phyloP scores from a whole-genome alignment of 2,113 vertebrate genomes.

The Myxocyprinus asiaticus region DNA sequence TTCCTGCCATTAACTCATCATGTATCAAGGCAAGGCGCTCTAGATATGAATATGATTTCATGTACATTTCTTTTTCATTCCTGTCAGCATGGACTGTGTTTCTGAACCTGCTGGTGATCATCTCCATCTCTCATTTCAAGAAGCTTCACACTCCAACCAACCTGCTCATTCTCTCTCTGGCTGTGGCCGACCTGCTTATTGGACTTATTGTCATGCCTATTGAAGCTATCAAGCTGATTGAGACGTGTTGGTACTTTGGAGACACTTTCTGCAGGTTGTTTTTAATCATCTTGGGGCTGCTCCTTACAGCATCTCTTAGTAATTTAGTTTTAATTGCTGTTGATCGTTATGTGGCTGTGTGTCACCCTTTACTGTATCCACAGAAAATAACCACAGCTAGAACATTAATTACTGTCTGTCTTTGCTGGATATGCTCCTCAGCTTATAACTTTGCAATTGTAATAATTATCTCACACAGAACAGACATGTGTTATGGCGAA shows the following conservation, averaged over 20 bases:
- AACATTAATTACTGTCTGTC: slow-evolving; percentile 55
- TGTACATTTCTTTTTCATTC: background rate
- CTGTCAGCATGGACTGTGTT: slow-evolving; percentile 7
- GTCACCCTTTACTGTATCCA: slow-evolving; percentile 6
- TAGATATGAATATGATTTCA: background rate
- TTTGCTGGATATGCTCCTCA: slow-evolving; percentile 47
- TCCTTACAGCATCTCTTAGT: slow-evolving; percentile 58
- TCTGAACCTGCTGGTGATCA: slow-evolving; percentile 44
- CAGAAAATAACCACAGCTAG: slow-evolving; percentile 1
- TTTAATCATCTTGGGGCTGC: slow-evolving; percentile 43
- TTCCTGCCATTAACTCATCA: no score
- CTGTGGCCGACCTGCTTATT: slow-evolving; percentile 60
- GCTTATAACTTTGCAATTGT: background rate
- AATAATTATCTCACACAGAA: background rate
- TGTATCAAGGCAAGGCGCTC: no score
- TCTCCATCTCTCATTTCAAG: slow-evolving; percentile 63
- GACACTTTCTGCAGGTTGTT: slow-evolving; percentile 29
- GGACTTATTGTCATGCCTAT: slow-evolving; percentile 79
- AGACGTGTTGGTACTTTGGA: slow-evolving; percentile 47
- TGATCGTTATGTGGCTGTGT: slow-evolving; percentile 17
- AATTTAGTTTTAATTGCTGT: slow-evolving; percentile 57
- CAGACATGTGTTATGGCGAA: background rate
- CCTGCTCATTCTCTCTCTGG: slow-evolving; percentile 68
- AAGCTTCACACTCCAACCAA: slow-evolving; percentile 70
- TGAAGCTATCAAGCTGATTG: background rate